A percentile compares a stretch with the other conserved stretches of the same genome.
These are phyloP conservation scores for Drosophila siamana DNA, from an alignment of 2,888 invertebrate species.

Conservation along the genomic window DNA sequence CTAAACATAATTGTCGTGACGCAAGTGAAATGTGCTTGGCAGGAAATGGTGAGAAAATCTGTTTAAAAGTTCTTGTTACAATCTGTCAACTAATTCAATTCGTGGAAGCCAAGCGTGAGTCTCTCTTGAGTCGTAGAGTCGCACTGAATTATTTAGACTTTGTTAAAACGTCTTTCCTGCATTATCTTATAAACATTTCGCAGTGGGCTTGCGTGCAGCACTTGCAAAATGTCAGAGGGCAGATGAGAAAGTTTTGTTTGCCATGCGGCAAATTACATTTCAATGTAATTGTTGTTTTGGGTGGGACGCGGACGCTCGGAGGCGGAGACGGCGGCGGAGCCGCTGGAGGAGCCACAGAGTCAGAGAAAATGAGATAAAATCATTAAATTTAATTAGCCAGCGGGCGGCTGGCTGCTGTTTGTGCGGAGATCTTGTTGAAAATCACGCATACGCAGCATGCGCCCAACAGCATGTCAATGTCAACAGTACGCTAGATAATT, in stretches of 20 bases:
- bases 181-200: constrained; percentile 23
- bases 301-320: too few relatives aligned
- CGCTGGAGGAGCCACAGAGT: too few relatives aligned
- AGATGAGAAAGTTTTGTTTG: constrained; percentile 38
- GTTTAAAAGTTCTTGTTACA: constrained; percentile 1
- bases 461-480: constrained; percentile 67
- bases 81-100: background rate
- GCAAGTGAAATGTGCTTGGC: constrained; percentile 1
- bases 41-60: background rate
- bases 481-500: constrained; percentile 69
- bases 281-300: constrained; percentile 19
- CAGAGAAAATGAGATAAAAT: constrained; percentile 54
- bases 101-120: background rate
- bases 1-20: constrained; percentile 6
- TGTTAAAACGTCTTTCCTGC: constrained; percentile 7
- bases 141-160: background rate
- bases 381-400: constrained; percentile 68
- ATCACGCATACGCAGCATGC: constrained; percentile 71
- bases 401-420: constrained; percentile 38
- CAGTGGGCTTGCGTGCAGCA: constrained; percentile 22
- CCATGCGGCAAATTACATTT: constrained; percentile 44
- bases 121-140: background rate
- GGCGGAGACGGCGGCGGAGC: background rate
- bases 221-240: constrained; percentile 49
- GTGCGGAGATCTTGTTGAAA: constrained; percentile 30